Base-by-base conservation (phyloP, 2,888 invertebrate species). In the Cryptocheilus praepositus region DNA sequence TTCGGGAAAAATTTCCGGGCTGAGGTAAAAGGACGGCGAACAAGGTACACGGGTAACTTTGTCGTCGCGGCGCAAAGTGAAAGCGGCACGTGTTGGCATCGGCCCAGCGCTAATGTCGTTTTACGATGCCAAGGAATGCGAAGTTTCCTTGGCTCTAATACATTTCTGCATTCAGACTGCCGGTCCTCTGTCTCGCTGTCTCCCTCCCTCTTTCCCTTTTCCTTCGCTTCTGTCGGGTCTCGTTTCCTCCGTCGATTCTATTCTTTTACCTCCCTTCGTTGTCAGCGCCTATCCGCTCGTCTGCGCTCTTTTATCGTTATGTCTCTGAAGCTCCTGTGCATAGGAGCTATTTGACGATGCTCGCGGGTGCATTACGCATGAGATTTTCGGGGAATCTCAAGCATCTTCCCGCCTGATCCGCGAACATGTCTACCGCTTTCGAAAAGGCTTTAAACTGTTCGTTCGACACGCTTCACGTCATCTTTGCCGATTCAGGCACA, bases 41-140 rank as follows among this genome's bases (percentile, higher is more conserved):
- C 60, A 53, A 71, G 54, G 45, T 46, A 28, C 52, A 28, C 22
- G 62, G 55, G 67, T 53, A 63, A 70, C 61, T 65, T 59, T 43
- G 55, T 67, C 55, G 55, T 21, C 52, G 28, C 56, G 18, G 49
- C 28, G 62, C 65, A 58, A 71, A 70, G 77, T 71, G 63, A 65
- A 67, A 74, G 66, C 65, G 64, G 64, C 71, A 53, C 60, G 61
- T 55, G 64, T 71, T 77, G 81, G 77, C 76, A 71, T 59, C 36
- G 58, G 56, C 45, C 71, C 74, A 79, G 67, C 53, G 54, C 56
- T 60, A 67, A 67, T 61, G 53, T 67, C 59, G 62, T 68, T 63
- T 61, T 43, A 51, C 61, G 51, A 61, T 60, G 69, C 64, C 74
- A 67, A 67, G 68, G 66, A 77, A 77, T 70, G 71, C 66, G 60